These are phyloP conservation scores for Rissa tridactyla DNA, from an alignment of 2,113 vertebrate genomes.

Conservation along the genomic window DNA sequence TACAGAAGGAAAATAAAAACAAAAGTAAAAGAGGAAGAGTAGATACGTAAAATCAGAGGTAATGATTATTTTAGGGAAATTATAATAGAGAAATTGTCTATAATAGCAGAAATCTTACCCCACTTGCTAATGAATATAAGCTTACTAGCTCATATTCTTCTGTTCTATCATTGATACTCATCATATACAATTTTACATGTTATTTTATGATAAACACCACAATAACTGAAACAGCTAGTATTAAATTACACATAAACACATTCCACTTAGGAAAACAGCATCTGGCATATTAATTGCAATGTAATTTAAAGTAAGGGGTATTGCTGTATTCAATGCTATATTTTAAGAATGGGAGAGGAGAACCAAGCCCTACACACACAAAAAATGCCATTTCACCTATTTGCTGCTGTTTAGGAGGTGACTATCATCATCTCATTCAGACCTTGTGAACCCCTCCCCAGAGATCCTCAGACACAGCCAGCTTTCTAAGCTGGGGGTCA, in stretches of 20 bases:
- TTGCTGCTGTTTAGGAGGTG: background rate
- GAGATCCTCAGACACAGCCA: background rate
- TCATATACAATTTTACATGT: background rate
- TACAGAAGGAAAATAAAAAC: background rate
- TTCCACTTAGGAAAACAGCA: background rate
- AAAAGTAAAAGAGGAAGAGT: background rate
- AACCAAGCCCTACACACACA: background rate
- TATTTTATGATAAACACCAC: background rate
- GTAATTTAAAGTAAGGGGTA: background rate
- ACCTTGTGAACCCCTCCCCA: background rate
- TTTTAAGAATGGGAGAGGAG: background rate
- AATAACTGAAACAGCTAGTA: background rate
- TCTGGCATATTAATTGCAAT: background rate
- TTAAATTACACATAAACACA: background rate
- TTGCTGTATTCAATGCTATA: background rate
- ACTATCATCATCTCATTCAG: background rate
- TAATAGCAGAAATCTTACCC: background rate
- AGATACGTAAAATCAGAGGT: background rate
- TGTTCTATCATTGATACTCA: background rate
- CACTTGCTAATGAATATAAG: background rate
- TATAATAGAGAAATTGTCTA: background rate
- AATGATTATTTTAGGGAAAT: background rate
- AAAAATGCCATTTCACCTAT: rapidly evolving
- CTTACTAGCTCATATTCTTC: background rate
- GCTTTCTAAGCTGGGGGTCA: background rate